Conservation (phyloP, 2,888 invertebrate genomes). For the Rhagium mordax region DNA sequence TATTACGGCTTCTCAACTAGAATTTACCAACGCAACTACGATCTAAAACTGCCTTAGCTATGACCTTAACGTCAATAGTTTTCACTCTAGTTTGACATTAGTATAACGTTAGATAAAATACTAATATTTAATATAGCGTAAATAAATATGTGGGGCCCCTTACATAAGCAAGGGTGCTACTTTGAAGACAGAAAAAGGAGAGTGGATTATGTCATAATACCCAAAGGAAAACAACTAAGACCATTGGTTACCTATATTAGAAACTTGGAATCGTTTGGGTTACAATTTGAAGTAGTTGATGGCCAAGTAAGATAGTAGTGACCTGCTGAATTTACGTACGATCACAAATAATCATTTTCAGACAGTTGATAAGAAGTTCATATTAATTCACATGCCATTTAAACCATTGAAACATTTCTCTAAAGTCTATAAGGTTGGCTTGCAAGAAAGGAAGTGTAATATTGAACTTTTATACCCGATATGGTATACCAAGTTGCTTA, state of each 20-base stretch:
- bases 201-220: neutral
- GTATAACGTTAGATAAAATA: too few relatives aligned
- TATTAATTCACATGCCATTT: conserved; percentile 60
- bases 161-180: neutral
- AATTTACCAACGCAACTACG: too few relatives aligned
- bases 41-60: too few relatives aligned
- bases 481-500: too few relatives aligned
- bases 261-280: conserved; percentile 18
- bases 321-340: neutral
- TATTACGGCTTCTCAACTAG: too few relatives aligned
- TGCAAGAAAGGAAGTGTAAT: conserved; percentile 36
- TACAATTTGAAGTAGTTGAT: conserved; percentile 32
- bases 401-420: conserved; percentile 53
- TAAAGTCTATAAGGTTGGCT: conserved; percentile 54
- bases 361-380: conserved; percentile 25
- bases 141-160: too few relatives aligned
- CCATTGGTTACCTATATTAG: neutral
- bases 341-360: neutral
- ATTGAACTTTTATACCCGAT: neutral
- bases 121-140: too few relatives aligned
- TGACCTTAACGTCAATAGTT: too few relatives aligned
- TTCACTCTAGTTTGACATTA: too few relatives aligned
- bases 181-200: neutral
- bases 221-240: neutral
- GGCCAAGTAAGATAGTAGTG: conserved; percentile 33